Evolutionary conservation across 2,888 invertebrate species (phyloP).

Genomic region (Oithona nana): DNA sequence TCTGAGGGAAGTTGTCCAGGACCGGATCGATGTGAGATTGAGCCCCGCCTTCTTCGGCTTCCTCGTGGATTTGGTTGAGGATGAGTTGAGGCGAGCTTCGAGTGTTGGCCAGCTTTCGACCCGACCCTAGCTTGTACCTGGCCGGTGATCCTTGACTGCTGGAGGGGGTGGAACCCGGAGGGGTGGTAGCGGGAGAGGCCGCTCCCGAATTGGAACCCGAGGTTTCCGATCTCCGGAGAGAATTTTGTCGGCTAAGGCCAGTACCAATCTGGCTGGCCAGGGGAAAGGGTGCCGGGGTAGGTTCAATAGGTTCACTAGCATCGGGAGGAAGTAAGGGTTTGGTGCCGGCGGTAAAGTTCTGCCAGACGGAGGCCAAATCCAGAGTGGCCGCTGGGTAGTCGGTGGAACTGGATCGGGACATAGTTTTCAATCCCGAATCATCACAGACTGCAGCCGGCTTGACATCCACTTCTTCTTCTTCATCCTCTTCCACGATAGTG

Average conservation of each 20-base stretch:
- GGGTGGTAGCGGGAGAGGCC: slow-evolving; percentile 7
- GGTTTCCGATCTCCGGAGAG: slow-evolving; percentile 13
- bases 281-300: slow-evolving; percentile 24
- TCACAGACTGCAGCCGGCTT: not conserved
- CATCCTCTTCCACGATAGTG: slow-evolving; percentile 22
- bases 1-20: slow-evolving; percentile 23
- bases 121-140: slow-evolving; percentile 25
- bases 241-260: slow-evolving; percentile 12
- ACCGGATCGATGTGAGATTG: slow-evolving; percentile 22
- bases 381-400: not conserved
- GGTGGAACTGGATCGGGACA: not conserved
- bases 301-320: slow-evolving; percentile 23
- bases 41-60: slow-evolving; percentile 31
- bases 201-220: slow-evolving; percentile 1
- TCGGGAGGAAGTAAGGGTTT: slow-evolving; percentile 17
- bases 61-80: slow-evolving; percentile 48
- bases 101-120: slow-evolving; percentile 29
- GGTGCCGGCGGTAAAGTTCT: not conserved
- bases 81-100: slow-evolving; percentile 33
- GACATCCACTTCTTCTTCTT: slow-evolving; percentile 19
- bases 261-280: slow-evolving; percentile 22
- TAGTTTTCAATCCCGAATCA: not conserved
- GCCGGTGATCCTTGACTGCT: slow-evolving; percentile 8
- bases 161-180: not conserved
- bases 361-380: not conserved